Conservation (phyloP, 1,140 invertebrate genomes). For the Laupala kohalensis region DNA sequence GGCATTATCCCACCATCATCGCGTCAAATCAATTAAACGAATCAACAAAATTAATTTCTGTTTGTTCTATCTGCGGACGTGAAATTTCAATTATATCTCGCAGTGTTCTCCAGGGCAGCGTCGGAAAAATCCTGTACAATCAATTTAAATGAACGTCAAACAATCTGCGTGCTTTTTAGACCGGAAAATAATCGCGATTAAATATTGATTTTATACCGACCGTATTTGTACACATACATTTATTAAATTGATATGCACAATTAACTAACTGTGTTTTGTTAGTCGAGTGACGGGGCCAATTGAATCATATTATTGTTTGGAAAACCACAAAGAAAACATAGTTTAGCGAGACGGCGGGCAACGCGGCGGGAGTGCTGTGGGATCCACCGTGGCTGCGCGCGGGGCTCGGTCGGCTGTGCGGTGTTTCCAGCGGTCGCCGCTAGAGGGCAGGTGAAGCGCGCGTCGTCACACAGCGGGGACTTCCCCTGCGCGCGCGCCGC, state of each 20-base stretch:
- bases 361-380: no score
- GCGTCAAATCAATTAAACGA: slow-evolving; percentile 11
- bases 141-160: slow-evolving; percentile 14
- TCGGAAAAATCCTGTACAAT: slow-evolving; percentile 8
- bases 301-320: slow-evolving; percentile 1
- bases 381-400: not conserved
- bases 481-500: no score
- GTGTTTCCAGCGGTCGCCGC: not conserved
- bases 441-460: not conserved
- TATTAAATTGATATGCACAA: slow-evolving; percentile 15
- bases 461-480: no score
- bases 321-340: not conserved
- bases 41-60: slow-evolving; percentile 13
- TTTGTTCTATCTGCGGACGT: slow-evolving; percentile 10
- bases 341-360: not conserved
- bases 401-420: not conserved
- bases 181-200: slow-evolving; percentile 14
- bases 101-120: not conserved
- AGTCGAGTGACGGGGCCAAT: not conserved
- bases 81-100: slow-evolving; percentile 11
- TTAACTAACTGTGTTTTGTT: slow-evolving; percentile 10
- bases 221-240: slow-evolving; percentile 10
- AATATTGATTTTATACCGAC: slow-evolving; percentile 12
- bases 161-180: slow-evolving; percentile 12
- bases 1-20: slow-evolving; percentile 10